Evolutionary conservation across 2,888 invertebrate genomes (phyloP).

Genomic region (Nomada flava): DNA sequence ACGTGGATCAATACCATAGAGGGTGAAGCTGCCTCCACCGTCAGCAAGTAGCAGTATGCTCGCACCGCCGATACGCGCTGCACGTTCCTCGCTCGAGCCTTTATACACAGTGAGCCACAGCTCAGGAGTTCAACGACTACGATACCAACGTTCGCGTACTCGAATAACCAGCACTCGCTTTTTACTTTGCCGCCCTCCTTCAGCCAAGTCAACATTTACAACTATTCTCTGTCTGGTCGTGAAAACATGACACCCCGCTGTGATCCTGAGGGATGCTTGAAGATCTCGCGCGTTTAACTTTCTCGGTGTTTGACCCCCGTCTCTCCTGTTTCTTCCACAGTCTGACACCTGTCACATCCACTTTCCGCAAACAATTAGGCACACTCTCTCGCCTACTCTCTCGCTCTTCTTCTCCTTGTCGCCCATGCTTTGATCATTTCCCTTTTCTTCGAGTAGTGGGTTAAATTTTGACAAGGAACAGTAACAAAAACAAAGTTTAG

Average conservation of each 20-base stretch:
- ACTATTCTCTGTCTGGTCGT: not conserved
- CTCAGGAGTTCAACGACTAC: conserved; percentile 30
- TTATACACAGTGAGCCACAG: conserved; percentile 12
- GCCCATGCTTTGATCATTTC: not conserved
- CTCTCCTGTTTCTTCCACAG: conserved; percentile 20
- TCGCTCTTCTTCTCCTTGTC: no score
- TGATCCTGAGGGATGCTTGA: conserved; percentile 19
- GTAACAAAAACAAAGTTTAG: not conserved
- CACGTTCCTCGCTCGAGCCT: conserved; percentile 65
- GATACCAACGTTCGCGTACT: not conserved
- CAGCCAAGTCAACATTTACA: not conserved
- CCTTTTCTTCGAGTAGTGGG: no score
- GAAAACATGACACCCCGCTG: conserved; percentile 47
- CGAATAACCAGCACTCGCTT: not conserved
- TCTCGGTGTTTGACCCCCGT: conserved; percentile 46
- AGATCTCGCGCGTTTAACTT: conserved; percentile 52
- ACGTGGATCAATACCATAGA: conserved; percentile 78
- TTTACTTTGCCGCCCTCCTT: not conserved
- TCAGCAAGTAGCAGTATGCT: conserved; percentile 76
- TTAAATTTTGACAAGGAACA: no score
- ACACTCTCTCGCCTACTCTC: no score
- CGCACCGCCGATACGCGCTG: conserved; percentile 79
- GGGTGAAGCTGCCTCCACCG: conserved; percentile 71
- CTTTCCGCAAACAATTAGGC: not conserved
- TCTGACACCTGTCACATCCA: conserved; percentile 52